A percentile compares a stretch with the other conserved stretches of the same genome.
Conservation (phyloP, 2,888 invertebrate genomes). For the Trachelus troglodyta region DNA sequence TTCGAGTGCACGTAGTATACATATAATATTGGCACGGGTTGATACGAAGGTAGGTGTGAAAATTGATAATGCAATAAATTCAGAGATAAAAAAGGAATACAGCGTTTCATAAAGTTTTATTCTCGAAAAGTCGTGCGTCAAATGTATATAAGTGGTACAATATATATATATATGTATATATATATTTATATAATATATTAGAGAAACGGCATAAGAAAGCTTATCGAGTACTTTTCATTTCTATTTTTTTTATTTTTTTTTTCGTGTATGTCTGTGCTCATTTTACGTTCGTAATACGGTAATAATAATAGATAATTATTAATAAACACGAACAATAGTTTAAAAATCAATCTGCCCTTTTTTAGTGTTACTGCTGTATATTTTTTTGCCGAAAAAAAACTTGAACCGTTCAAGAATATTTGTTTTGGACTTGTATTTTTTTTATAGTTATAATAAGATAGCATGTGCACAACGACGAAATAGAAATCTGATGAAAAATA, state of each 20-base stretch:
- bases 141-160: conserved; percentile 42
- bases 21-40: neutral
- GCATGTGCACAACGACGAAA: neutral
- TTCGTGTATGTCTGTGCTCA: conserved; percentile 30
- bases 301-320: neutral
- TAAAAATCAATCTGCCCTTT: neutral
- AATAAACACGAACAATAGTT: neutral
- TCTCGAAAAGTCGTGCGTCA: conserved; percentile 61
- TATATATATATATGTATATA: conserved; percentile 12
- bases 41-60: neutral
- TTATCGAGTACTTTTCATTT: conserved; percentile 36
- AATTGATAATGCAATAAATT: neutral
- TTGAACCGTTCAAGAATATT: neutral
- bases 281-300: conserved; percentile 17
- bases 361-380: neutral
- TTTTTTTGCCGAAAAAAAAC: neutral
- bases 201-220: conserved; percentile 61
- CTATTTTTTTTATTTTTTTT: conserved; percentile 15
- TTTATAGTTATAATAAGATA: neutral
- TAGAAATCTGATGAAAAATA: neutral
- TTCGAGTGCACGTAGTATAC: neutral
- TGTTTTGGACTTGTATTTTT: neutral
- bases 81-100: conserved; percentile 35
- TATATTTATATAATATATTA: conserved; percentile 25
- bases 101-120: conserved; percentile 60